Conservation (phyloP, 2,113 vertebrate genomes). For the Scytalopus superciliaris region DNA sequence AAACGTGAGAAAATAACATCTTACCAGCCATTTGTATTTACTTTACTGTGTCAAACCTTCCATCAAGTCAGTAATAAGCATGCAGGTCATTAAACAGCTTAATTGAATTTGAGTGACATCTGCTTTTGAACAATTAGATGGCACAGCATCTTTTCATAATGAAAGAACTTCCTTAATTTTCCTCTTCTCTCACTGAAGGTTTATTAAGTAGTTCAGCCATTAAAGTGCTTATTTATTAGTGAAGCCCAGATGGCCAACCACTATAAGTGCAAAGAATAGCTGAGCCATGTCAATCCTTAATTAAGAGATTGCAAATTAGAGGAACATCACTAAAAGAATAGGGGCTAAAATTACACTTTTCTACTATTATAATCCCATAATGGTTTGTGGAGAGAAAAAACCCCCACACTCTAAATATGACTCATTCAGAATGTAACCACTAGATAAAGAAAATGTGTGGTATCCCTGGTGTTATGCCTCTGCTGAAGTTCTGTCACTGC, state of each 20-base stretch:
- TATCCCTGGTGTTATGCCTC: background rate
- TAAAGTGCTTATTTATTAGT: constrained; percentile 48
- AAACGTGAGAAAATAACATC: background rate
- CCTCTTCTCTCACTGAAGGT: constrained; percentile 11
- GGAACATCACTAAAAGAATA: background rate
- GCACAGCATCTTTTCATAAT: constrained; percentile 38
- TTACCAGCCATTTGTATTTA: background rate
- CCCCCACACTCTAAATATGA: background rate
- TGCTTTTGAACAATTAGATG: constrained; percentile 45
- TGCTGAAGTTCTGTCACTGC: background rate
- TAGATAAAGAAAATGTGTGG: background rate
- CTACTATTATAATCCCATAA: background rate
- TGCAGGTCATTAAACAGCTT: constrained; percentile 26
- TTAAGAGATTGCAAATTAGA: constrained; percentile 47
- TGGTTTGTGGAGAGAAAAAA: background rate
- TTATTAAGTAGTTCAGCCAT: constrained; percentile 45
- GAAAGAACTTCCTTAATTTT: constrained; percentile 44
- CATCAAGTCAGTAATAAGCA: constrained; percentile 20
- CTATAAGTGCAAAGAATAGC: constrained; percentile 29
- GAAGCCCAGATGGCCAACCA: constrained; percentile 29
- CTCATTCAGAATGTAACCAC: background rate
- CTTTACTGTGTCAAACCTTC: background rate
- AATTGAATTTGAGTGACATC: constrained; percentile 57
- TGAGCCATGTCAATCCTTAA: constrained; percentile 37
- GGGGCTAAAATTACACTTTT: background rate